phyloP scores from a whole-genome alignment of 2,797 vertebrate genomes.

The Poeciliopsis paucimaculata region DNA sequence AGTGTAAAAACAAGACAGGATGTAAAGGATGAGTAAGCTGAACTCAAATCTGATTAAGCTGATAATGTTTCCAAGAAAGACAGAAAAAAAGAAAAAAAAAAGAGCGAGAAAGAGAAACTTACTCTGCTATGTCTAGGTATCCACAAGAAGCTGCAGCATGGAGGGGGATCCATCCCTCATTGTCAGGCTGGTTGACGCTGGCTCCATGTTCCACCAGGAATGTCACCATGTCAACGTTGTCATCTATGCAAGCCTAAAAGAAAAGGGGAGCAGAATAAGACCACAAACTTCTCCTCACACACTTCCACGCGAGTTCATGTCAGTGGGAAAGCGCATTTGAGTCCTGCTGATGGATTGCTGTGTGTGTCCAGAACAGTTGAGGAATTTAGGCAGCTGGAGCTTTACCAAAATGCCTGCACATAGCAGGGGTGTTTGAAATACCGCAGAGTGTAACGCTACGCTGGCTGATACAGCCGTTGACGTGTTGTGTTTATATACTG shows the following conservation, averaged over 20 bases:
- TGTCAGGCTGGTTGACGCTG: constrained; percentile 99
- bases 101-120: constrained; percentile 40
- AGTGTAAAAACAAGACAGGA: constrained; percentile 28
- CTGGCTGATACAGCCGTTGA: constrained; percentile 18
- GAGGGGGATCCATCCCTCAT: constrained; percentile 99
- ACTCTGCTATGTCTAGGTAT: constrained; percentile 99
- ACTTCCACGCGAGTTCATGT: background rate
- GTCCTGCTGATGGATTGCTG: constrained; percentile 34
- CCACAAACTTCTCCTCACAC: background rate
- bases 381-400: constrained; percentile 59
- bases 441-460: constrained; percentile 43
- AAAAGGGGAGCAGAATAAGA: constrained; percentile 17
- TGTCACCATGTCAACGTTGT: constrained; percentile 99
- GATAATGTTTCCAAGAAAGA: constrained; percentile 10
- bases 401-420: constrained; percentile 61
- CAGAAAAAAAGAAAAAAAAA: background rate
- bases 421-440: constrained; percentile 61
- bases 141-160: constrained; percentile 98
- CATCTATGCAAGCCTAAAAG: constrained; percentile 96
- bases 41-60: constrained; percentile 34
- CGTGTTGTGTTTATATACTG: constrained; percentile 8
- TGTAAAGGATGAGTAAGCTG: constrained; percentile 25
- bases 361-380: constrained; percentile 43
- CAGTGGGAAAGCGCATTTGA: background rate
- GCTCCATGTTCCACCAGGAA: constrained; percentile 98